Percentiles rank a stretch among this genome's conserved stretches.
Conservation (phyloP, 2,888 invertebrate genomes). For the Steinernema carpocapsae region DNA sequence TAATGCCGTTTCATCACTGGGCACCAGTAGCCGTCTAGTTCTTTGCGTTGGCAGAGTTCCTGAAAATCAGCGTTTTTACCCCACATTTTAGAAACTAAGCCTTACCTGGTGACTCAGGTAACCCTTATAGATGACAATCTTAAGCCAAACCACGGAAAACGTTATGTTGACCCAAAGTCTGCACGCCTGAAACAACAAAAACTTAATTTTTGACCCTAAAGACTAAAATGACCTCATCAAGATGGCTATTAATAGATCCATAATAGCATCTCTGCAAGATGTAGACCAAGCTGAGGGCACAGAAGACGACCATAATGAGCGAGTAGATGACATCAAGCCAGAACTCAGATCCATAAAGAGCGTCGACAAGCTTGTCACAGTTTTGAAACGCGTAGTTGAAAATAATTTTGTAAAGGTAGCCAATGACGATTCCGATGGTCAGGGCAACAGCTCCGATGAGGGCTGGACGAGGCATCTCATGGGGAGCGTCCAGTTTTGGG, state of each 20-base stretch:
- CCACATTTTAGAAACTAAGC: neutral
- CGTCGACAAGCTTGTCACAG: conserved; percentile 62
- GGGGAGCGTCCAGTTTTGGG: conserved; percentile 62
- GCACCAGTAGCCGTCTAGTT: conserved; percentile 67
- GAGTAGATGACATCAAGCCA: conserved; percentile 62
- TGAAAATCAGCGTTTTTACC: conserved; percentile 40
- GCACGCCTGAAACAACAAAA: conserved; percentile 46
- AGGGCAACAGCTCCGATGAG: conserved; percentile 61
- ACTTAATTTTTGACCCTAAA: neutral
- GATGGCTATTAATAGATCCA: conserved; percentile 61
- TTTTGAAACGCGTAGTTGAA: conserved; percentile 58
- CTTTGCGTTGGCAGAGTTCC: conserved; percentile 66
- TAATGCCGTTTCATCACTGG: conserved; percentile 63
- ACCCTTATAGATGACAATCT: conserved; percentile 66
- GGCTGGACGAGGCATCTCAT: conserved; percentile 64
- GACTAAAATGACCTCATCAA: conserved; percentile 53
- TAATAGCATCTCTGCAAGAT: conserved; percentile 65
- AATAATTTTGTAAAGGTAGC: conserved; percentile 65
- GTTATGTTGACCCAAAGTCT: conserved; percentile 65
- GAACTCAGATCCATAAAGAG: conserved; percentile 56
- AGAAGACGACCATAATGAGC: conserved; percentile 61
- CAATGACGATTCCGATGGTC: conserved; percentile 65
- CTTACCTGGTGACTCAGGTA: conserved; percentile 62
- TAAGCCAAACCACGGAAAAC: conserved; percentile 64
- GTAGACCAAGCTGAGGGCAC: conserved; percentile 59